These are phyloP conservation scores for Trachelus tabidus DNA, from an alignment of 2,888 invertebrate species.

Conservation along the genomic window DNA sequence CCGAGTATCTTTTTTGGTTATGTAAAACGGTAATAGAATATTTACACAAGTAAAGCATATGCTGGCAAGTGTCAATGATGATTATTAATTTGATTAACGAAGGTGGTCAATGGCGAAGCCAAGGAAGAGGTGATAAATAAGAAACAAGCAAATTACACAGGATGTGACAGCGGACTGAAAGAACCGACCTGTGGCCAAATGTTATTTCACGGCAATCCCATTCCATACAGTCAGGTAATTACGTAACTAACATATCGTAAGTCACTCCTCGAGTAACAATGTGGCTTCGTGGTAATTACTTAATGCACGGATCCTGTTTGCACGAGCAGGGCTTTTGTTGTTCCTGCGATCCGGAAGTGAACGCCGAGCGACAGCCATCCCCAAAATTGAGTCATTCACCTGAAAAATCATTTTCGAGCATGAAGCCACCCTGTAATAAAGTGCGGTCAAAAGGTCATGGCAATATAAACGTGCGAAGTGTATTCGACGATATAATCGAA, in stretches of 20 bases:
- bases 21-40: neutral
- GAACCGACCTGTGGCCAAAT: slow-evolving; percentile 65
- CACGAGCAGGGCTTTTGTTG: slow-evolving; percentile 67
- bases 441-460: neutral
- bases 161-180: slow-evolving; percentile 57
- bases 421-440: neutral
- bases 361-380: slow-evolving; percentile 44
- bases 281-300: neutral
- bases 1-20: neutral
- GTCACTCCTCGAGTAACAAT: neutral
- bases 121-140: slow-evolving; percentile 66
- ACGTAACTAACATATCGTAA: neutral
- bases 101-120: slow-evolving; percentile 67
- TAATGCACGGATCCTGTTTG: neutral
- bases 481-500: neutral
- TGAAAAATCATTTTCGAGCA: neutral
- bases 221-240: slow-evolving; percentile 64
- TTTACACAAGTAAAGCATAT: neutral
- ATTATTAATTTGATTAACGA: neutral
- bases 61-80: neutral
- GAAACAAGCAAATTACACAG: slow-evolving; percentile 59
- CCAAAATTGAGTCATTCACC: neutral
- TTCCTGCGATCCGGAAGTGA: slow-evolving; percentile 62
- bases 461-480: neutral
- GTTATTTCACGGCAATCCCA: slow-evolving; percentile 56